Evolutionary conservation across 2,113 vertebrate species (phyloP).

Genomic region (Astur gentilis): DNA sequence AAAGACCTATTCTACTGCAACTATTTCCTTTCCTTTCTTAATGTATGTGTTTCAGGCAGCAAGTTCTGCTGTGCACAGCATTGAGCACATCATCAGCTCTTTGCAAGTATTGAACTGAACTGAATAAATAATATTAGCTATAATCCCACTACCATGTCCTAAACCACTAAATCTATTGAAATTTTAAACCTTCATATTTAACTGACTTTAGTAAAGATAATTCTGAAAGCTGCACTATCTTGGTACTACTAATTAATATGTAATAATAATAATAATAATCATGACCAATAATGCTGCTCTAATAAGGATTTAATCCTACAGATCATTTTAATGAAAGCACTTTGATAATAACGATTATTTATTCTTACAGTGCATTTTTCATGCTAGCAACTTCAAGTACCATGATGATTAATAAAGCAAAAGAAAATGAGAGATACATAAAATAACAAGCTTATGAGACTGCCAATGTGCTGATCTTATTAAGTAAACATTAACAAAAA

Average conservation of each 20-base stretch:
- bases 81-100: neutral
- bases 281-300: constrained; percentile 34
- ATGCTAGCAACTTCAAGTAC: constrained; percentile 29
- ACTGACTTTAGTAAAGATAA: constrained; percentile 20
- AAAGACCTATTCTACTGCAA: neutral
- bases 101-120: neutral
- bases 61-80: neutral
- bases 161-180: neutral
- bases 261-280: constrained; percentile 35
- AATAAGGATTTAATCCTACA: constrained; percentile 48
- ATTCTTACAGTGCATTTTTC: constrained; percentile 41
- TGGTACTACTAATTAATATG: constrained; percentile 32
- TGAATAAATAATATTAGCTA: constrained; percentile 13
- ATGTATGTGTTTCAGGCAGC: neutral
- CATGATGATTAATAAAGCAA: constrained; percentile 45
- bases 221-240: constrained; percentile 24
- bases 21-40: neutral
- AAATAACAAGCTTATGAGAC: constrained; percentile 30
- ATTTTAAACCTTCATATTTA: constrained; percentile 23
- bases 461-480: neutral
- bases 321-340: constrained; percentile 32
- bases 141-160: neutral
- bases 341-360: constrained; percentile 55
- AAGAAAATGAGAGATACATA: constrained; percentile 24
- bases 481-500: constrained; percentile 41